These are phyloP conservation scores for Bombus consobrinus DNA, from an alignment of 1,140 invertebrate species.

Conservation along the genomic window DNA sequence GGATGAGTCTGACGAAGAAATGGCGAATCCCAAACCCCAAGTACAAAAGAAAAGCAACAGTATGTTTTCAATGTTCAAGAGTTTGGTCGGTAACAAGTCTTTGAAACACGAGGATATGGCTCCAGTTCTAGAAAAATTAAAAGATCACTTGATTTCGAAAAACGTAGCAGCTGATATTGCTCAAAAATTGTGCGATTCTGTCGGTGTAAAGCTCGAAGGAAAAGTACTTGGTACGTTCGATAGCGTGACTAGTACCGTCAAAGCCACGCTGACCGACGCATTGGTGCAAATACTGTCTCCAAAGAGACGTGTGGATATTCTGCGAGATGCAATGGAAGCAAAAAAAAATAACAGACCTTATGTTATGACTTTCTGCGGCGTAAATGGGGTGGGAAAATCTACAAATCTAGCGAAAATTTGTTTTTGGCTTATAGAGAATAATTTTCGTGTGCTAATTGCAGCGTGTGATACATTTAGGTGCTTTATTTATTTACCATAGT, in stretches of 20 bases:
- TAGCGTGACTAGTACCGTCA: constrained; percentile 92
- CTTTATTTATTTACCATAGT: constrained; percentile 1
- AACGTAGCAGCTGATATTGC: constrained; percentile 99
- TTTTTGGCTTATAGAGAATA: constrained; percentile 99
- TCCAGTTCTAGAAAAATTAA: constrained; percentile 96
- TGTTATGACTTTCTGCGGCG: constrained; percentile 98
- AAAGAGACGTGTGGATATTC: constrained; percentile 96
- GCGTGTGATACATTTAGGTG: constrained; percentile 98
- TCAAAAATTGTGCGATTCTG: constrained; percentile 96
- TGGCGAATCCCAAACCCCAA: constrained; percentile 70
- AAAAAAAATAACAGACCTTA: constrained; percentile 93
- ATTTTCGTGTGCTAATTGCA: constrained; percentile 97
- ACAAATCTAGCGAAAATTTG: constrained; percentile 99
- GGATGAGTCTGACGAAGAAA: constrained; percentile 78
- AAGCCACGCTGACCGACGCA: constrained; percentile 90
- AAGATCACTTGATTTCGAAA: constrained; percentile 97
- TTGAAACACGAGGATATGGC: constrained; percentile 89
- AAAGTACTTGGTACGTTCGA: constrained; percentile 97
- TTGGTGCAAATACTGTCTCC: constrained; percentile 97
- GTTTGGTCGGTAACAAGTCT: constrained; percentile 94
- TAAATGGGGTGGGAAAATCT: constrained; percentile 99
- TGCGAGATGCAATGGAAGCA: constrained; percentile 97
- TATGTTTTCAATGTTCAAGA: constrained; percentile 92
- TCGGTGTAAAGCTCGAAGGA: constrained; percentile 95
- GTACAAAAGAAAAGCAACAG: constrained; percentile 83